Conservation (phyloP, 2,797 vertebrate species). For the Oryzias sinensis region DNA sequence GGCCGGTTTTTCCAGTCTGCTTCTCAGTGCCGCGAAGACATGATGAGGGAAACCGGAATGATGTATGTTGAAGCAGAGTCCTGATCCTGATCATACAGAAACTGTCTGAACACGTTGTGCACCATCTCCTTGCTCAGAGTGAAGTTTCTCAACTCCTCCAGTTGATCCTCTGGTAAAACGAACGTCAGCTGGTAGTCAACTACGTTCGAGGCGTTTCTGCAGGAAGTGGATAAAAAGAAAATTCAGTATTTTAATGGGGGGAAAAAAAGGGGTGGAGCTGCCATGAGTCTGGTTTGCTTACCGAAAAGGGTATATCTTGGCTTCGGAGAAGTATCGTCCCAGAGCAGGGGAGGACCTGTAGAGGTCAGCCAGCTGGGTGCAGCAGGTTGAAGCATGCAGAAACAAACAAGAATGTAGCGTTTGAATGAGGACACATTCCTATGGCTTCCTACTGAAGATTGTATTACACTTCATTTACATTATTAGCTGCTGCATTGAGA, state of each 20-base stretch:
- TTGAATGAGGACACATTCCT: no score
- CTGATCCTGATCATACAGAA: constrained; percentile 59
- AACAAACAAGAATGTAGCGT: constrained; percentile 13
- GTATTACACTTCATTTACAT: no score
- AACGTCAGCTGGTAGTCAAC: constrained; percentile 64
- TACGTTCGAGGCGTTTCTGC: constrained; percentile 52
- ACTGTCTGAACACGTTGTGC: constrained; percentile 70
- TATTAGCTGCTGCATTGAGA: no score
- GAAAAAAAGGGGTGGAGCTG: no score
- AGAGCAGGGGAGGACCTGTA: constrained; percentile 67
- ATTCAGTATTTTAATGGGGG: neutral
- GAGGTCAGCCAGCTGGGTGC: constrained; percentile 54
- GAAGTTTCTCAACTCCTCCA: constrained; percentile 43
- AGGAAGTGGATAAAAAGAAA: constrained; percentile 4
- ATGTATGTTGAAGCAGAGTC: constrained; percentile 26
- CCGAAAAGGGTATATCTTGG: constrained; percentile 49
- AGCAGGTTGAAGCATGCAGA: constrained; percentile 33
- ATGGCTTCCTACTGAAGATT: no score
- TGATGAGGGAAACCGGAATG: constrained; percentile 43
- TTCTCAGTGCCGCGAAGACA: constrained; percentile 20
- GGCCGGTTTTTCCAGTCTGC: neutral
- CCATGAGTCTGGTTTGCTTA: constrained; percentile 22
- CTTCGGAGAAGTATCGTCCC: constrained; percentile 63
- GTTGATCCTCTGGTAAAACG: constrained; percentile 47
- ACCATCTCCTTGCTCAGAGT: constrained; percentile 70